Percentiles rank a stretch among this genome's conserved stretches.
phyloP scores from a whole-genome alignment of 2,888 invertebrate genomes.

The Leuctra nigra region DNA sequence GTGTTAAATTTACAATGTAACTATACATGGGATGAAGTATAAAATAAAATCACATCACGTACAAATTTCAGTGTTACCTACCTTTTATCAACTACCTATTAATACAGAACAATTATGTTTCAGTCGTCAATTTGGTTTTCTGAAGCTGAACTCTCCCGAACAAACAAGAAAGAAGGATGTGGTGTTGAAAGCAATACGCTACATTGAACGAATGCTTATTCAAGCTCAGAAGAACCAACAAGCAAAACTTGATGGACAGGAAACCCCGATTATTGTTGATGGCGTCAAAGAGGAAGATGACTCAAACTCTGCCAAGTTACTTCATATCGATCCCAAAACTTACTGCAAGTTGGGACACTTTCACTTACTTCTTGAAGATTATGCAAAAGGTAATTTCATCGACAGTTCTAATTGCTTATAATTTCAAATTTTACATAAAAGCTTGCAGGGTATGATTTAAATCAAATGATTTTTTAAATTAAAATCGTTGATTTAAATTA shows the following conservation, averaged over 20 bases:
- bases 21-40: too few species aligned
- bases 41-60: too few species aligned
- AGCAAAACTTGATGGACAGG: slow-evolving; percentile 22
- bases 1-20: too few species aligned
- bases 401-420: too few species aligned
- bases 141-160: slow-evolving; percentile 73
- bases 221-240: slow-evolving; percentile 63
- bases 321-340: slow-evolving; percentile 80
- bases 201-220: slow-evolving; percentile 76
- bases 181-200: slow-evolving; percentile 78
- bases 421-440: too few species aligned
- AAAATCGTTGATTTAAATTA: too few species aligned
- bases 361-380: slow-evolving; percentile 87
- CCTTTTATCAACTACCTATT: too few species aligned
- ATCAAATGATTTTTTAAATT: too few species aligned
- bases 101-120: too few species aligned
- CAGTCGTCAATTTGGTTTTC: slow-evolving; percentile 88
- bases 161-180: slow-evolving; percentile 73
- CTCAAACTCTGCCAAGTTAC: slow-evolving; percentile 43
- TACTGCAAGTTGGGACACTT: slow-evolving; percentile 95
- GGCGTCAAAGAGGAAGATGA: not conserved
- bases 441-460: too few species aligned
- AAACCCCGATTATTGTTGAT: not conserved
- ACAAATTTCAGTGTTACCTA: too few species aligned
- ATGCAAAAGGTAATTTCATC: slow-evolving; percentile 79